Base-by-base conservation (phyloP, 2,888 invertebrate genomes). In the Anorthoa munda region DNA sequence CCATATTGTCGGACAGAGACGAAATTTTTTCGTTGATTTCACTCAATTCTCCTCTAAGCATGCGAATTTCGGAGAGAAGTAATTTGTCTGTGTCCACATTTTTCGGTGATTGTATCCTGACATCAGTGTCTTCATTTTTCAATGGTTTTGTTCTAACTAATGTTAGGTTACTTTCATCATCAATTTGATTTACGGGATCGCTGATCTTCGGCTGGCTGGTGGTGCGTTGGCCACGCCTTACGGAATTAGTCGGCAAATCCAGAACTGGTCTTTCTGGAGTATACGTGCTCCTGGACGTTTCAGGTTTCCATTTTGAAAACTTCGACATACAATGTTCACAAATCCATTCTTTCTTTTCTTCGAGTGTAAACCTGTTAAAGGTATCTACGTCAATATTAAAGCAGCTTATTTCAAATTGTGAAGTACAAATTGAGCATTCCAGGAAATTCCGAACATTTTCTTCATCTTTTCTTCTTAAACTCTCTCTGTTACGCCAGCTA, bases 41-140 rank as follows among this genome's bases (percentile, higher is more conserved):
- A 50, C 15, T 58, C 13, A 73, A n/a, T 9, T 73, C 74, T 45
- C 12, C 48, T 73, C 59, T 73, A 23, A 72, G 48, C 58, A 45
- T 58, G 39, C 15, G 23, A 11, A 73, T 72, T 73, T 72, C 71
- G 7, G 17, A 7, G 1, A 73, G 17, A 15, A 73, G 23, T 50
- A 9, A 12, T 18, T 17, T 45, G 11, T 72, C 56, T 50, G 13
- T 56, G 1, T 72, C 39, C 3, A 17, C 2, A n/a, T 17, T 73
- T 23, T 17, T 39, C n/a, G 4, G n/a, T 50, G n/a, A 17, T 72
- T 39, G n/a, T 11, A n/a, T 48, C 15, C 2, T 56, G 21, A 48
- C 55, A 1, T 72, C 48, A 50, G 23, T 71, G 0, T 70, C 21
- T 3, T 18, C 11, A 4, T 17, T 73, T n/a, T 18, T 23, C 12